Evolutionary conservation across 2,888 invertebrate genomes (phyloP), one percentile per base, ranked within the genome.

Genomic region (Thumatha senex): DNA sequence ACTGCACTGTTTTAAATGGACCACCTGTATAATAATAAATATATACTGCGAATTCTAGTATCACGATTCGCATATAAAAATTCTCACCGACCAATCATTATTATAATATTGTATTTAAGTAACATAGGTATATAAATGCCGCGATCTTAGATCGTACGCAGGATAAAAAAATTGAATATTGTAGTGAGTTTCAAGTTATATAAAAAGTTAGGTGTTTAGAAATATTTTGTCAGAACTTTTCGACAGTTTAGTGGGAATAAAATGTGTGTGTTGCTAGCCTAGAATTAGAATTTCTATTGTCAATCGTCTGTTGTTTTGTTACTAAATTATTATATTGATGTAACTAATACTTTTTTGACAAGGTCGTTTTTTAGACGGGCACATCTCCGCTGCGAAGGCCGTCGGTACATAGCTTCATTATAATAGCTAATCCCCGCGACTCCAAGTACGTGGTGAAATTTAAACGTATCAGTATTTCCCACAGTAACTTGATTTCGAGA

Each of bases 61-160:
- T 58, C 50, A 57, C 59, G 46, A 51, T 54, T 61, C 52, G 44
- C 63, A 55, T 57, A 41, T 53, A 42, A 42, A 59, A 61, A 46
- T 48, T 56, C 50, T 57, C 56, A 64, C 51, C 62, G 67, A 67
- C 68, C 67, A 67, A 67, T 67, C 50, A 40, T 58, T 51, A 54
- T 51, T 56, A 24, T 24, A 24, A 24, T 24, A 45, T 62, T 51
- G 41, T 60, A 52, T 63, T 62, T 59, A 60, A 49, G 9, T 52
- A 67, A 59, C 7, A 8, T 48, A 61, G 7, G 43, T 24, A 24
- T 48, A 48, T 29, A 58, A 66, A 53, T 18, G 48, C 55, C 56
- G 34, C 36, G 53, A 45, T 55, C 49, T 51, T 61, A 63, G 51
- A 60, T 58, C 42, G 35, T 45, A 9, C 41, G 48, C 50, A n/a